phyloP scores from a whole-genome alignment of 2,113 vertebrate species.

The Cyprinus carpio region DNA sequence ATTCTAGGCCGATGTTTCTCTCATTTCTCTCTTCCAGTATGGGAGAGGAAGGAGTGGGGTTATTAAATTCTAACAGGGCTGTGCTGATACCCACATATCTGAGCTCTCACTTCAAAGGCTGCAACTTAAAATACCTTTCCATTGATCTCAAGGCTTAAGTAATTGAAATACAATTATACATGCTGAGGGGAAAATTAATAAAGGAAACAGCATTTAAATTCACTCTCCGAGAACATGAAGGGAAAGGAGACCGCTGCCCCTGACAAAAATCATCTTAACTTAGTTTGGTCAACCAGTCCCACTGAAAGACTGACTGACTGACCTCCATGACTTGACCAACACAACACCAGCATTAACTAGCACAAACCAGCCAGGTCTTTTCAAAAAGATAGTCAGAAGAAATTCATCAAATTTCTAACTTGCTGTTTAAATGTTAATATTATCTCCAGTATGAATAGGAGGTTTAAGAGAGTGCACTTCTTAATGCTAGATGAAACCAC shows the following conservation, averaged over 20 bases:
- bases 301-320: too few species aligned
- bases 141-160: constrained; percentile 25
- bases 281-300: background rate
- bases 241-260: background rate
- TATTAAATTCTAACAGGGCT: constrained; percentile 24
- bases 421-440: background rate
- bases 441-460: too few species aligned
- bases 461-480: background rate
- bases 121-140: constrained; percentile 33
- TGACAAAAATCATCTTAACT: background rate
- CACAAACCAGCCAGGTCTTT: background rate
- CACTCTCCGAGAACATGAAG: background rate
- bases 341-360: background rate
- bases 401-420: too few species aligned
- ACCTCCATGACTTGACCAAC: background rate
- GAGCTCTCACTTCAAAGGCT: constrained; percentile 36
- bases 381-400: too few species aligned
- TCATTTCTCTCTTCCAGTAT: background rate
- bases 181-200: constrained; percentile 10
- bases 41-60: background rate
- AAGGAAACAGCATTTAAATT: constrained; percentile 6
- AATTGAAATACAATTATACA: constrained; percentile 23
- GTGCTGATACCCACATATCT: constrained; percentile 25
- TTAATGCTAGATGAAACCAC: background rate
- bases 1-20: background rate